Evolutionary conservation across 2,113 vertebrate genomes (phyloP), one percentile per base, ranked within the genome.

Genomic region (Anarhynchus alexandrinus): DNA sequence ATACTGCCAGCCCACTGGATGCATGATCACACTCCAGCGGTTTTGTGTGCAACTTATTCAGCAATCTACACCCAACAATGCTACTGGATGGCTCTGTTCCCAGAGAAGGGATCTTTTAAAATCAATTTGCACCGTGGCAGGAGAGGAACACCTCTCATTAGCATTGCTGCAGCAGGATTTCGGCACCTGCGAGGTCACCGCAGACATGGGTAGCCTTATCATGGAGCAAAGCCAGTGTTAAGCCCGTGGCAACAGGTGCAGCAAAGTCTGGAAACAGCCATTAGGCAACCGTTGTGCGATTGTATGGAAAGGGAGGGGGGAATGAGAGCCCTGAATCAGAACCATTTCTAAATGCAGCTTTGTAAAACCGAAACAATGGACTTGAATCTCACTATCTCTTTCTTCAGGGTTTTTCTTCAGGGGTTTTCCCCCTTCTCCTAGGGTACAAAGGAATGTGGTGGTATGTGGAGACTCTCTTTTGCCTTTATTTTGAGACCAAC

Each of bases 1-100:
- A 6, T 11, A 4, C 61, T 71, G 34, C 43, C 32, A 86, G 80
- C 76, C 71, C 62, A 5, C 54, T 58, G 93, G 45, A 40, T 64
- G 32, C 72, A n/a, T 2, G 10, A 51, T 21, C 79, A 57, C 45
- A n/a, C 57, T 66, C 18, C 49, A 21, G 5, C 74, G 15, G 34
- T 10, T 71, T 66, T 82, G 70, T 38, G 62, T 11, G 23, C 21
- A 26, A 7, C 32, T 59, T 3, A 40, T 22, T 36, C 49, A 38
- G 73, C 52, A 16, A 4, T 21, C 57, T 8, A 2, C 2, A 0
- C 81, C 80, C 74, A 29, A 0, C 49, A 3, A 1, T 0, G 4
- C 11, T 36, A 27, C 47, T 23, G 71, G 32, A 5, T 34, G 55
- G 70, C 67, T 74, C 57, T 25, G 7, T 2, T 77, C 42, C n/a